Percentiles rank a stretch among this genome's conserved stretches.
Conservation (phyloP, 2,113 vertebrate species). For the Lophochroa leadbeateri region DNA sequence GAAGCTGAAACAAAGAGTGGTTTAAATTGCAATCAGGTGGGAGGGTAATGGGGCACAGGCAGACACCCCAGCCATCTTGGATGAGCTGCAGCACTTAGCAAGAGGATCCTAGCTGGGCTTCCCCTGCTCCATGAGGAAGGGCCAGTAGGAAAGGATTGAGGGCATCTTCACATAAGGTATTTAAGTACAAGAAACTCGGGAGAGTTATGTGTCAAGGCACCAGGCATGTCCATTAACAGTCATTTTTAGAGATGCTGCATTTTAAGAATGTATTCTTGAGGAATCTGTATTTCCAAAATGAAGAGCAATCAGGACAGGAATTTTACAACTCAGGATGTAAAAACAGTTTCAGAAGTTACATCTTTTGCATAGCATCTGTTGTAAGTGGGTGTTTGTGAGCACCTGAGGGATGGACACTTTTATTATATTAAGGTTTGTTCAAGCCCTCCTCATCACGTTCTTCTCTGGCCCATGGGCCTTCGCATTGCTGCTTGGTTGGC, state of each 20-base stretch:
- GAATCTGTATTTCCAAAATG: not conserved
- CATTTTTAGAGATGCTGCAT: not conserved
- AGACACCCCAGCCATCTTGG: fast-evolving
- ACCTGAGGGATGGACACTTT: not conserved
- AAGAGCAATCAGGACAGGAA: not conserved
- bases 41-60: not conserved
- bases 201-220: not conserved
- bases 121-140: not conserved
- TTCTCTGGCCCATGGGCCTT: not conserved
- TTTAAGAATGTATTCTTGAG: not conserved
- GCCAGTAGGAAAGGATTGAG: not conserved
- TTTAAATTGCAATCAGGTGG: not conserved
- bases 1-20: not conserved
- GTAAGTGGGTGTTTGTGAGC: not conserved
- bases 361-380: not conserved
- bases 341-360: not conserved
- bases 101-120: not conserved
- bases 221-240: not conserved
- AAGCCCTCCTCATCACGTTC: not conserved
- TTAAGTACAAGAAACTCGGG: not conserved
- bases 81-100: not conserved
- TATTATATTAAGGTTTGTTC: not conserved
- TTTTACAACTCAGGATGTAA: not conserved
- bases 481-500: fast-evolving
- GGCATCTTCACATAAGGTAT: fast-evolving